Evolutionary conservation across 2,888 invertebrate species (phyloP).

Genomic region (Lycia hirtaria): DNA sequence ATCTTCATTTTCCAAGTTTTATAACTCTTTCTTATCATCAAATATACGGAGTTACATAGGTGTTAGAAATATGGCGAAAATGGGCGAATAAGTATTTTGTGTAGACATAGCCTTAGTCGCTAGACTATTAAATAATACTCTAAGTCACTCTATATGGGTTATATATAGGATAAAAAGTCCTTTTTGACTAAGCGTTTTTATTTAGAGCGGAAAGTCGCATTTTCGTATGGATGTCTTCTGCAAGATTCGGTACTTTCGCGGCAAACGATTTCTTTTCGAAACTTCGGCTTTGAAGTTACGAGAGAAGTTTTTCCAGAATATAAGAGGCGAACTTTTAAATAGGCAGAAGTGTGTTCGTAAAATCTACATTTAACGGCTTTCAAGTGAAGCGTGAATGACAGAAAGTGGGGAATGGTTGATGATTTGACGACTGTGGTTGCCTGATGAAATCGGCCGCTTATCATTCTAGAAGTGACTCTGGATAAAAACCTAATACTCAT

Average conservation of each 20-base stretch:
- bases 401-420: no score
- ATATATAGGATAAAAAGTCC: conserved; percentile 9
- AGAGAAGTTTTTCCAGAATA: not conserved
- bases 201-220: conserved; percentile 10
- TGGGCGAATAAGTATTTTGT: not conserved
- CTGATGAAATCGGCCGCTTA: no score
- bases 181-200: conserved; percentile 22
- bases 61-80: no score
- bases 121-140: conserved; percentile 28
- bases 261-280: conserved; percentile 9
- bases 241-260: conserved; percentile 10
- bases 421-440: no score
- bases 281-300: conserved; percentile 4
- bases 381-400: no score
- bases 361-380: no score
- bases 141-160: conserved; percentile 19
- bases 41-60: not conserved
- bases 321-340: not conserved
- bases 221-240: conserved; percentile 18
- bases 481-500: no score
- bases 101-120: conserved; percentile 7
- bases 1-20: conserved; percentile 1
- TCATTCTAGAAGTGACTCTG: no score
- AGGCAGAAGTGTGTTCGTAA: not conserved
- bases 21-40: not conserved